Base-by-base conservation (phyloP, 2,797 vertebrate species). In the Arctocebus calabarensis region DNA sequence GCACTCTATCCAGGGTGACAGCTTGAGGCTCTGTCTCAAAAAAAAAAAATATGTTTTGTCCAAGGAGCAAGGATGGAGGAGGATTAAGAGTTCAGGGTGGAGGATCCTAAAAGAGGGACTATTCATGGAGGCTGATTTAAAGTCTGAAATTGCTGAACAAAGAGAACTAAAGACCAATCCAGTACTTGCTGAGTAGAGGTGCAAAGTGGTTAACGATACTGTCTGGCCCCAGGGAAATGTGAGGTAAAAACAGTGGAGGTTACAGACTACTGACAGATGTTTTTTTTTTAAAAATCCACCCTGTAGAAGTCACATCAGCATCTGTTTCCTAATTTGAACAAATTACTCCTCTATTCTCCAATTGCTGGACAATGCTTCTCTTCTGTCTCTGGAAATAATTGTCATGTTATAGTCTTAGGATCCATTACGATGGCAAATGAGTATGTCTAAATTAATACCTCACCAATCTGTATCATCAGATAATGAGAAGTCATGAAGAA, bases 311-410 rank as follows among this genome's bases (percentile, higher is more conserved):
- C 75, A 88, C 52, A 55, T 73, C 29, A 78, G 17, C 16, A 48
- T 86, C 57, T 91, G 7, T 74, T 88, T 84, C 62, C 84, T 91
- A 89, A 71, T 79, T 78, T 89, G 52, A 93, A 94, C 59, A 66
- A 88, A 89, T 59, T 84, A 13, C 37, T 52, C 2, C 23, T 91
- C 37, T 74, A 8, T 55, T 84, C 45, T 89, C 34, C 62, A 32
- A 25, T 91, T 78, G 52, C 29, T 77, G 23, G 82, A 81, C 75
- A 61, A 16, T 16, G 22, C 77, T 87, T 88, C 77, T 64, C 64
- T 94, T 88, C 79, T 89, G 75, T 89, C 71, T 71, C 61, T 77
- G 71, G 40, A 88, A 86, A 45, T 71, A 57, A 92, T 34, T 52
- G 48, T 32, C 27, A 4, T 75, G 4, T 77, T 83, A 34, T 3